Percentiles rank a stretch among this genome's conserved stretches.
Evolutionary conservation across 2,113 vertebrate species (phyloP).

Genomic region (Cathartes aura): DNA sequence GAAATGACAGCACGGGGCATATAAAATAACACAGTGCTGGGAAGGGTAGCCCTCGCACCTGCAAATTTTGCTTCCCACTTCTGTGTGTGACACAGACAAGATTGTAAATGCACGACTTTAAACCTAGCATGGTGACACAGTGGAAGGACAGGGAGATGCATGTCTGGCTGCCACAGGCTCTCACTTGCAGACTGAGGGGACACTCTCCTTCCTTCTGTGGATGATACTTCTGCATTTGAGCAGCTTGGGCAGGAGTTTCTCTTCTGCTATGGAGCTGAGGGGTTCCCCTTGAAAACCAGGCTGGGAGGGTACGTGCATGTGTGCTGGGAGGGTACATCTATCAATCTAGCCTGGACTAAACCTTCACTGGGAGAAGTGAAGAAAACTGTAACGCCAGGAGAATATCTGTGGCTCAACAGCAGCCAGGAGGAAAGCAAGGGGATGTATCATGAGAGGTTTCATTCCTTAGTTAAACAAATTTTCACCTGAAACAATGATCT

Average conservation of each 20-base stretch:
- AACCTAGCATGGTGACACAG: not conserved
- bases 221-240: not conserved
- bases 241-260: not conserved
- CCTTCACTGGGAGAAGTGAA: not conserved
- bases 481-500: not conserved
- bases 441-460: not conserved
- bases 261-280: fast-evolving
- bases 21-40: not conserved
- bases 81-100: not conserved
- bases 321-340: not conserved
- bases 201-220: not conserved
- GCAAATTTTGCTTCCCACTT: fast-evolving
- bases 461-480: not conserved
- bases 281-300: not conserved
- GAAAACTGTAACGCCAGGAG: not conserved
- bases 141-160: not conserved
- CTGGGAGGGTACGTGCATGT: not conserved
- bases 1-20: not conserved
- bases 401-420: not conserved
- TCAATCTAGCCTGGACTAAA: not conserved
- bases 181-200: not conserved
- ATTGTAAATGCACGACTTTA: not conserved
- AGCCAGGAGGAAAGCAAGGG: not conserved
- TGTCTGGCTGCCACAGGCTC: not conserved
- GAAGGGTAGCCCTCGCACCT: not conserved